Base-by-base conservation (phyloP, 2,888 invertebrate species). In the Agrochola litura region DNA sequence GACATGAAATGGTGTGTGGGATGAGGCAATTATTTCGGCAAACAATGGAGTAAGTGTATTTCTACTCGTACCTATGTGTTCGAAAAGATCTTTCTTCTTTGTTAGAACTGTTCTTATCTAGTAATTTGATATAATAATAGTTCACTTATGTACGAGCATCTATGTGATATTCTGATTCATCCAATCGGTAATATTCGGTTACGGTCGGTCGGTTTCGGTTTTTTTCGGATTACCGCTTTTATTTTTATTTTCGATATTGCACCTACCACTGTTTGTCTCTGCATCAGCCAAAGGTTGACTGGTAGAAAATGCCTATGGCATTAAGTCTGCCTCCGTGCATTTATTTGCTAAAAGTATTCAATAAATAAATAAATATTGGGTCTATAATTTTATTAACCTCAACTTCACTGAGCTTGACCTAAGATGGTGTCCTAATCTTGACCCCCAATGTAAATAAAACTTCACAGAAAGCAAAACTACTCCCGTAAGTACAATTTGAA, bases 401-500 rank as follows among this genome's bases (percentile, higher is more conserved):
- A 64, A 64, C 9, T 66, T 67, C 14, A 69, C 19, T 14, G 8
- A 71, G 49, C n/a, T 73, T 65, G 72, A 72, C 63, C 68, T 56
- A 19, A 78, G 46, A 52, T 74, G 58, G 6, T 49, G 58, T 12
- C 52, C n/a, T 75, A 61, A 65, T 68, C 54, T 72, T 79, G 76
- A 82, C 76, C 76, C 76, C 41, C 12, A 49, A n/a, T 30, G 41
- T 41, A 79, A 83, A 84, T 73, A 86, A 77, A 77, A 79, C 63
- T 67, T 82, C 14, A 30, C 22, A 12, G 41, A 73, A 61, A 49
- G 43, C 60, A 63, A 67, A 80, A 74, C n/a, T n/a, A n/a, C n/a
- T n/a, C n/a, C n/a, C 2, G 61, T 60, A 76, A 77, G 73, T n/a
- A 61, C 12, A 56, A 77, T 66, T 49, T 76, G 49, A 74, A 71